These are phyloP conservation scores for Parnassius mnemosyne DNA, from an alignment of 2,888 invertebrate genomes.

Conservation along the genomic window DNA sequence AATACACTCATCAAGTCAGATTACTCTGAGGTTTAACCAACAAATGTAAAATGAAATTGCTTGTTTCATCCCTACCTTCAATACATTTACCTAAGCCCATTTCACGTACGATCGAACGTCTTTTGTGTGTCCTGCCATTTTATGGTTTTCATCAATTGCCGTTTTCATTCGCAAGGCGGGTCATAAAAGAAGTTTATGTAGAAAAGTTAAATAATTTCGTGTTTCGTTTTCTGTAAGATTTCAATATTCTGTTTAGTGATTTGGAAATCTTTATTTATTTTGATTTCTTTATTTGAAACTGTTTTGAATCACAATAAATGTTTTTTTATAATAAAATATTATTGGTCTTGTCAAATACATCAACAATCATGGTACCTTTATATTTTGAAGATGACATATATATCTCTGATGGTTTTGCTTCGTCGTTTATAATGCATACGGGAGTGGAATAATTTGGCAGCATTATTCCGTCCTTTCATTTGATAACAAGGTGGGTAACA, in stretches of 20 bases:
- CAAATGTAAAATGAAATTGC: constrained; percentile 19
- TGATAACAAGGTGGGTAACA: no score
- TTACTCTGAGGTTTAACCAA: constrained; percentile 8
- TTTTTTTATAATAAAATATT: no score
- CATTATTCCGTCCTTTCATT: no score
- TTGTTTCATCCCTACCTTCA: constrained; percentile 22
- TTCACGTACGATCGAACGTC: constrained; percentile 29
- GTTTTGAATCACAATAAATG: no score
- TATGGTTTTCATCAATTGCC: constrained; percentile 34
- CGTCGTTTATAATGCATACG: no score
- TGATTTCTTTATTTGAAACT: constrained; percentile 9
- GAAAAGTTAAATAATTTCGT: constrained; percentile 19
- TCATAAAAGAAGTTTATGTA: constrained; percentile 28
- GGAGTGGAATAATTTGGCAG: no score
- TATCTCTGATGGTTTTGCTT: no score
- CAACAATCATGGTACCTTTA: no score
- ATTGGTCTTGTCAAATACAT: no score
- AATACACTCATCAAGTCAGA: no score
- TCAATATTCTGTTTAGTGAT: constrained; percentile 17
- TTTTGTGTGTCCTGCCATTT: constrained; percentile 29
- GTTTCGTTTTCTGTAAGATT: constrained; percentile 20
- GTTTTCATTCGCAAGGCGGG: constrained; percentile 28
- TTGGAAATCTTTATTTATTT: constrained; percentile 10
- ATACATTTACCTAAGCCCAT: constrained; percentile 25
- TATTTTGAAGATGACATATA: no score